phyloP scores from a whole-genome alignment of 2,888 invertebrate genomes.

The Lasioglossum pauxillum region DNA sequence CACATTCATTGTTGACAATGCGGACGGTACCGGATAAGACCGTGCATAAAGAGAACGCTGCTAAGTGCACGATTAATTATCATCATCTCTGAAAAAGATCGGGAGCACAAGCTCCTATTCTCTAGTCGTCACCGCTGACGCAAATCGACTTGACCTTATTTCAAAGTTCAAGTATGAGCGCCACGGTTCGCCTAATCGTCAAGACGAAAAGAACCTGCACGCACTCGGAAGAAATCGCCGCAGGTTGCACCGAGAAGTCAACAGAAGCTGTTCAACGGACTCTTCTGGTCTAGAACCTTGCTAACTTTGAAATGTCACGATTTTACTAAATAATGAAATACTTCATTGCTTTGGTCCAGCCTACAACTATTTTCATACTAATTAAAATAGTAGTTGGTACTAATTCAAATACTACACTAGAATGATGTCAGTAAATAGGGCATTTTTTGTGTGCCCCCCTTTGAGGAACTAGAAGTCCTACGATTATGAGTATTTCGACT shows the following conservation, averaged over 20 bases:
- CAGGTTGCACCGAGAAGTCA: neutral
- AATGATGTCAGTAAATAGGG: too few species aligned
- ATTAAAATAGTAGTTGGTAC: neutral
- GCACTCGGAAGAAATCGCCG: neutral
- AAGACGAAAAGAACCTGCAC: neutral
- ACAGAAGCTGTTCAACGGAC: neutral
- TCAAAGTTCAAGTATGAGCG: constrained; percentile 47
- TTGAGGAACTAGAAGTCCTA: neutral
- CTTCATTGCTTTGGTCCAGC: too few species aligned
- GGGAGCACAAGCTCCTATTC: constrained; percentile 24
- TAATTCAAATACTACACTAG: too few species aligned
- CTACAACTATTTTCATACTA: neutral
- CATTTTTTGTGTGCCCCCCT: neutral
- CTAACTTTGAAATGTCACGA: too few species aligned
- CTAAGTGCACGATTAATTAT: constrained; percentile 21
- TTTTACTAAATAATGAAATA: too few species aligned
- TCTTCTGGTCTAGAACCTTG: neutral
- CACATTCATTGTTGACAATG: neutral
- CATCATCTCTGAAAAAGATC: constrained; percentile 21
- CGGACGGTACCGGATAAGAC: neutral
- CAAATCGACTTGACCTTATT: constrained; percentile 38
- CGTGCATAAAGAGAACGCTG: neutral
- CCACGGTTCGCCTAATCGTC: neutral
- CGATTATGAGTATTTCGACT: neutral
- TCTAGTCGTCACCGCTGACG: constrained; percentile 10